These are phyloP conservation scores for Phyllopteryx taeniolatus DNA, from an alignment of 2,113 vertebrate genomes.

Conservation along the genomic window DNA sequence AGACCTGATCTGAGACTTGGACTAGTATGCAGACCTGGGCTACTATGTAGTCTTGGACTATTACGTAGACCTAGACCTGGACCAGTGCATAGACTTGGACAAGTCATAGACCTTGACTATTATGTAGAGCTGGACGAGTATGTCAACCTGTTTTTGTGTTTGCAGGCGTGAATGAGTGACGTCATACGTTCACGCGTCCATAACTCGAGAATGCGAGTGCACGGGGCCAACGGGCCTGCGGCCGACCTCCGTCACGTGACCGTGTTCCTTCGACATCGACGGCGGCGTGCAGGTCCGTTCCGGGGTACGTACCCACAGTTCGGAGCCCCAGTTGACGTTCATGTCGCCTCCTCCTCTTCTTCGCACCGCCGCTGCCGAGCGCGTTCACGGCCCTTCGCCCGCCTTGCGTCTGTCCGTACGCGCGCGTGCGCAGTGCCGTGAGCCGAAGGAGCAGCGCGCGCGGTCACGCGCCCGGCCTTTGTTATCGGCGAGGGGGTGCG, in stretches of 20 bases:
- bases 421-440: constrained; percentile 3
- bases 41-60: too few relatives aligned
- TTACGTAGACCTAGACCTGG: too few relatives aligned
- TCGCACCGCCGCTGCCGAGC: not conserved
- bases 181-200: not conserved
- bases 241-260: not conserved
- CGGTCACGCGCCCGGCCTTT: constrained; percentile 44
- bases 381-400: not conserved
- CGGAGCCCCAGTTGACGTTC: constrained; percentile 75
- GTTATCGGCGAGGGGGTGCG: constrained; percentile 37
- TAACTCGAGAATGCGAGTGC: not conserved
- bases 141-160: too few relatives aligned
- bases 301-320: constrained; percentile 70
- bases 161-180: not conserved
- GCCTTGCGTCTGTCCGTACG: constrained; percentile 10
- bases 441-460: constrained; percentile 14
- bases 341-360: constrained; percentile 41
- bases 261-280: not conserved
- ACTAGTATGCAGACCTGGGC: too few relatives aligned
- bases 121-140: too few relatives aligned
- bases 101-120: too few relatives aligned
- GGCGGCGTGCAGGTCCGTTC: not conserved
- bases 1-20: too few relatives aligned
- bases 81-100: too few relatives aligned
- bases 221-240: not conserved